These are phyloP conservation scores for Heliocidaris erythrogramma DNA, from an alignment of 35 echinoderm and acorn worm species.

Conservation along the genomic window DNA sequence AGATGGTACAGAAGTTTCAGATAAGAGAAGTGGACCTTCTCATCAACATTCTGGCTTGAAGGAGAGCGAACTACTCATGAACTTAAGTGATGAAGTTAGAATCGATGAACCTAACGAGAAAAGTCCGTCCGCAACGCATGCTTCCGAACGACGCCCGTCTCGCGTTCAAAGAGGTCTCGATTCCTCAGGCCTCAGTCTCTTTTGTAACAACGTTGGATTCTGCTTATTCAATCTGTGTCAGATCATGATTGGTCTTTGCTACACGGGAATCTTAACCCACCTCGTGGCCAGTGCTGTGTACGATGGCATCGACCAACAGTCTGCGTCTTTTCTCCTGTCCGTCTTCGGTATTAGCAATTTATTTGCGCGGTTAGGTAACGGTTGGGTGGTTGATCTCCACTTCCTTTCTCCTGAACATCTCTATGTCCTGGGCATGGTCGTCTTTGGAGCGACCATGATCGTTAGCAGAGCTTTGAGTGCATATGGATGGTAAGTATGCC, in stretches of 20 bases:
- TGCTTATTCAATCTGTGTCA: neutral
- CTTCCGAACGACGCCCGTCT: neutral
- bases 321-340: slow-evolving; percentile 36
- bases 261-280: slow-evolving; percentile 22
- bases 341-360: slow-evolving; percentile 39
- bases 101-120: neutral
- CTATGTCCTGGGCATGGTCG: neutral
- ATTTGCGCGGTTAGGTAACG: slow-evolving; percentile 9
- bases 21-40: neutral
- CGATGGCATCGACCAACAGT: slow-evolving; percentile 1
- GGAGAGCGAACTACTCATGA: neutral
- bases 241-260: neutral
- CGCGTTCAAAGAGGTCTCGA: neutral
- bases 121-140: neutral
- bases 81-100: neutral
- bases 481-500: neutral
- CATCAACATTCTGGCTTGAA: neutral
- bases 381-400: slow-evolving; percentile 22
- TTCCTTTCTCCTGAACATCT: neutral
- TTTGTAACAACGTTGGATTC: slow-evolving; percentile 35
- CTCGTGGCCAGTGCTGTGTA: slow-evolving; percentile 30
- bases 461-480: neutral
- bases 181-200: slow-evolving; percentile 23
- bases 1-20: neutral
- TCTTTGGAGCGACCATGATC: neutral